phyloP scores from a whole-genome alignment of 1,140 invertebrate genomes.

The Ceratina japonica region DNA sequence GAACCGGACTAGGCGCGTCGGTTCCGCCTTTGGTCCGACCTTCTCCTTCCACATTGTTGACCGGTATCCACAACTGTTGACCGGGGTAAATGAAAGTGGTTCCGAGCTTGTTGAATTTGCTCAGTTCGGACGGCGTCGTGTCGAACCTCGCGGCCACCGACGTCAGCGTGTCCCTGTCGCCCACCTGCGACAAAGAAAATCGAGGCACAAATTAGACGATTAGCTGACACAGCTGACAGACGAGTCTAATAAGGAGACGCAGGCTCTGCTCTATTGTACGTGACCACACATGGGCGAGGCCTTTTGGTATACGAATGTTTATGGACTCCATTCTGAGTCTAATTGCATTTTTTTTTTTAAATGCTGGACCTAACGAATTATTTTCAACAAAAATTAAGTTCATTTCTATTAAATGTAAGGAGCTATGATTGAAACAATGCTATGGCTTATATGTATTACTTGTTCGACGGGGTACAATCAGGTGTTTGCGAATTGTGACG shows the following conservation, averaged over 20 bases:
- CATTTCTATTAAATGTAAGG: too few relatives aligned
- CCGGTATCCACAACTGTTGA: conserved; percentile 93
- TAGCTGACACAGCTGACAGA: conserved; percentile 15
- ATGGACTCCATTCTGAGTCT: too few relatives aligned
- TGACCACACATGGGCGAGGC: neutral
- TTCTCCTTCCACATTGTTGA: conserved; percentile 78
- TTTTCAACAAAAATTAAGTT: too few relatives aligned
- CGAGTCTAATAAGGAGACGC: neutral
- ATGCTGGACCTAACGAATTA: too few relatives aligned
- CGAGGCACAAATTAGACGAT: conserved; percentile 34
- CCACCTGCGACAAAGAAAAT: conserved; percentile 82
- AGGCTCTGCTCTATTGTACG: neutral
- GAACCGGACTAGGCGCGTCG: conserved; percentile 71
- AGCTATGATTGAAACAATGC: neutral
- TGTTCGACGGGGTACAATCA: neutral
- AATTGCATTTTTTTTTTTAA: too few relatives aligned
- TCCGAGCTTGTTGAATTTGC: conserved; percentile 94
- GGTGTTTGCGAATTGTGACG: conserved; percentile 16
- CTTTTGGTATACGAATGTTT: too few relatives aligned
- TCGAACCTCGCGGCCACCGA: conserved; percentile 97
- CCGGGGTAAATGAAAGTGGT: conserved; percentile 96
- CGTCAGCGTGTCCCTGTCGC: conserved; percentile 94
- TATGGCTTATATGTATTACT: neutral
- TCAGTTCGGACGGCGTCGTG: conserved; percentile 97
- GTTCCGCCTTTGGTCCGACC: conserved; percentile 62